Conservation (phyloP, 2,797 vertebrate species). For the Bucorvus abyssinicus region DNA sequence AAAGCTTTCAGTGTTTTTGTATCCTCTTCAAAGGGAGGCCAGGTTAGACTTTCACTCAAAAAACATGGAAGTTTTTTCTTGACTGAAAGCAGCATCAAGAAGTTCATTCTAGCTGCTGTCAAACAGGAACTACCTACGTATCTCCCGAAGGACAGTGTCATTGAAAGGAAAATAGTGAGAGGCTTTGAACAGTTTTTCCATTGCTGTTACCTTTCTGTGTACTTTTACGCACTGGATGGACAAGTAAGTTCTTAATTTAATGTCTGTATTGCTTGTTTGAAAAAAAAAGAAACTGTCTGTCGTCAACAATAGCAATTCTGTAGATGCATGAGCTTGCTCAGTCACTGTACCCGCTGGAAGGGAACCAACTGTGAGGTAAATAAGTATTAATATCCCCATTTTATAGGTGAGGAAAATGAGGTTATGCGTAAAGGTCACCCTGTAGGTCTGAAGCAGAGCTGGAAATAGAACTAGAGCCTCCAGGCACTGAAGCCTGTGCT, state of each 20-base stretch:
- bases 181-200: not conserved
- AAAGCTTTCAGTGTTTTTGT: not conserved
- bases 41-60: not conserved
- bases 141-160: not conserved
- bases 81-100: not conserved
- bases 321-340: slow-evolving; percentile 27
- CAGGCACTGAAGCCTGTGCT: slow-evolving; percentile 40
- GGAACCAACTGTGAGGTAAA: slow-evolving; percentile 66
- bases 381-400: slow-evolving; percentile 46
- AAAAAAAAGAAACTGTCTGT: not conserved
- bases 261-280: not conserved
- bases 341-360: slow-evolving; percentile 53
- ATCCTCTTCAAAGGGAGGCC: not conserved
- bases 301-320: slow-evolving; percentile 22
- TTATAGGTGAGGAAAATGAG: slow-evolving; percentile 55
- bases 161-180: not conserved
- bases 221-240: not conserved
- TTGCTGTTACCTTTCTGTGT: not conserved
- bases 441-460: slow-evolving; percentile 46
- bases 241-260: not conserved
- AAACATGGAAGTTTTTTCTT: not conserved
- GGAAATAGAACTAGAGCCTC: slow-evolving; percentile 57
- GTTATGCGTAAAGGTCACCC: slow-evolving; percentile 41
- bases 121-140: not conserved
- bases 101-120: not conserved